Conservation (phyloP, 2,888 invertebrate species). For the Barypeithes pellucidus region DNA sequence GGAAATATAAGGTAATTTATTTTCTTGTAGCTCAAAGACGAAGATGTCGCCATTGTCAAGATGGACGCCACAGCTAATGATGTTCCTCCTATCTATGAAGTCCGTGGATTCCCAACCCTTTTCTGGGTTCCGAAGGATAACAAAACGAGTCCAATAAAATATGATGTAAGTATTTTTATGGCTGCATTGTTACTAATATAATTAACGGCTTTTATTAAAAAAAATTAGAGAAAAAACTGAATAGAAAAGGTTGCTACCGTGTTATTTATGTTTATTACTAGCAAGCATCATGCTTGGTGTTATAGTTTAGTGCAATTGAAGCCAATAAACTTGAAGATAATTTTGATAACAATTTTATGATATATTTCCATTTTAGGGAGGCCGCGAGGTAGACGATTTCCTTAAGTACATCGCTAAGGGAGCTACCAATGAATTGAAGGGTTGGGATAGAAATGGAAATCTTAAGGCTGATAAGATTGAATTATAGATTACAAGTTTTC, state of each 20-base stretch:
- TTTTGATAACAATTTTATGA: no score
- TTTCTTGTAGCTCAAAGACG: conserved; percentile 71
- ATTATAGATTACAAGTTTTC: conserved; percentile 71
- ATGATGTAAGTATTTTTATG: conserved; percentile 78
- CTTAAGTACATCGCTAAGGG: conserved; percentile 95
- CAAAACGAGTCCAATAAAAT: conserved; percentile 85
- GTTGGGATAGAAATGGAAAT: conserved; percentile 90
- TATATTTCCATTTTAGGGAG: conserved; percentile 77
- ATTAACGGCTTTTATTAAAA: no score
- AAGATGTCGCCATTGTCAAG: conserved; percentile 94
- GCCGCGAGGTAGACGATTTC: conserved; percentile 94
- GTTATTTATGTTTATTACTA: no score
- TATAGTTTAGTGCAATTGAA: no score
- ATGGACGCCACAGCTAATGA: conserved; percentile 99
- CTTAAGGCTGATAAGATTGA: conserved; percentile 74
- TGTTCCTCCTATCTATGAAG: conserved; percentile 92
- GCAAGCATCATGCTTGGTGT: no score
- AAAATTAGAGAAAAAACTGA: no score
- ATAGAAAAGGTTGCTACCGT: no score
- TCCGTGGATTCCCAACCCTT: conserved; percentile 97
- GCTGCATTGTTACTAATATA: background rate
- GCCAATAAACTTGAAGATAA: no score
- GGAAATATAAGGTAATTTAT: no score
- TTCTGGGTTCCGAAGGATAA: conserved; percentile 93
- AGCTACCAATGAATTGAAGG: conserved; percentile 89